Evolutionary conservation across 2,888 invertebrate species (phyloP), one percentile per base, ranked within the genome.

Genomic region (Plagodis pulveraria): DNA sequence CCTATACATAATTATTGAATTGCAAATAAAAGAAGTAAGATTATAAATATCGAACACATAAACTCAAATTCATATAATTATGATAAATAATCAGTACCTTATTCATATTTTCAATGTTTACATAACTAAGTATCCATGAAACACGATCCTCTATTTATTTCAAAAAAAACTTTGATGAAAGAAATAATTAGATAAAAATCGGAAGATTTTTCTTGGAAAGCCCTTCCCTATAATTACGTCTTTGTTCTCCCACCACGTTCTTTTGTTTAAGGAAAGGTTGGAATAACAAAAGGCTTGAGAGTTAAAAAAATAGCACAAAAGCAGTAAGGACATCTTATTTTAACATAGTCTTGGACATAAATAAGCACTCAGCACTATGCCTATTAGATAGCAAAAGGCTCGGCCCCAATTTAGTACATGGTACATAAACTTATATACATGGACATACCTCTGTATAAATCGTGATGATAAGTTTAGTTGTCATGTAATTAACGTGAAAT

Each of bases 211-310:
- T 84, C 79, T 80, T 74, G 73, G 64, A 73, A 70, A 77, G 72
- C 80, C 80, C 78, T 83, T 84, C 76, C 74, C 72, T 82, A 80
- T 89, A 90, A 91, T 90, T 88, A 87, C 78, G 81, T 84, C 84
- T 85, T 91, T 91, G 89, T 91, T 81, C 79, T 69, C 71, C 78
- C 72, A 76, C 74, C 76, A 77, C 78, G 75, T 78, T 78, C 88
- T 83, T 84, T 91, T 90, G 91, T 91, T 83, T 82, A 80, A 77
- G 73, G 71, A 75, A 84, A 84, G 82, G 78, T 73, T 71, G 78
- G 80, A 81, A 81, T 82, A 89, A 90, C 89, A 88, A 89, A 86
- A 81, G 87, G 72, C 67, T 67, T 69, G 82, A 56, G 51, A 53
- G 52, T 6, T 48, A 6, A 45, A 49, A 51, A 6, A 34, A n/a